Evolutionary conservation across 2,888 invertebrate genomes (phyloP).

Genomic region (Xanthia togata): DNA sequence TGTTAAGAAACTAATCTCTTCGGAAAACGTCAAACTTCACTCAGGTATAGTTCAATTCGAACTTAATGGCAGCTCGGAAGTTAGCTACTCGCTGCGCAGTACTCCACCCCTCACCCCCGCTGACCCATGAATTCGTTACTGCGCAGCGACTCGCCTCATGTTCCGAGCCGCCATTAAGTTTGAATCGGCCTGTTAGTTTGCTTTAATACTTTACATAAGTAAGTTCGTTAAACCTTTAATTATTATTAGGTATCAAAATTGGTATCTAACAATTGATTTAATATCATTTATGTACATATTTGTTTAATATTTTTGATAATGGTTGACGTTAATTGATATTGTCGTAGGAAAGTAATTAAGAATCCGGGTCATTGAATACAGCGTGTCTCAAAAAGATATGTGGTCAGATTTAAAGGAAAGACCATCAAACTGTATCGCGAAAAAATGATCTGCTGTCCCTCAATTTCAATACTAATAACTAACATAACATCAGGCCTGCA

Average conservation of each 20-base stretch:
- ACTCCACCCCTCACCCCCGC: too few relatives aligned
- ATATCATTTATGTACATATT: slow-evolving; percentile 2
- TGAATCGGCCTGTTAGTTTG: too few relatives aligned
- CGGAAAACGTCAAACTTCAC: not conserved
- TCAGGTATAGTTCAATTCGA: too few relatives aligned
- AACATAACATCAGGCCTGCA: too few relatives aligned
- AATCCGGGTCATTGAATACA: not conserved
- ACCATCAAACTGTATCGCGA: too few relatives aligned
- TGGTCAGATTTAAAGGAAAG: not conserved
- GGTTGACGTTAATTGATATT: not conserved
- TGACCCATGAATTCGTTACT: too few relatives aligned
- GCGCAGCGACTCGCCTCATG: too few relatives aligned
- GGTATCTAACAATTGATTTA: not conserved
- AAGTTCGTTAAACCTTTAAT: not conserved
- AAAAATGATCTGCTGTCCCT: too few relatives aligned
- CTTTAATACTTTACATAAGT: not conserved
- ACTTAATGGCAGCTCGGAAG: too few relatives aligned
- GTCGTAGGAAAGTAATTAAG: not conserved
- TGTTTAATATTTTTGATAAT: not conserved
- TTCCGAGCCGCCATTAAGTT: too few relatives aligned
- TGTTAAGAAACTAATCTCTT: not conserved
- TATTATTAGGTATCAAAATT: not conserved
- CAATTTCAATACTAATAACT: not conserved
- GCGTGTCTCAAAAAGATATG: not conserved
- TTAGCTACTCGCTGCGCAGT: too few relatives aligned